Conservation (phyloP, 2,888 invertebrate genomes). For the Dasypolia templi region DNA sequence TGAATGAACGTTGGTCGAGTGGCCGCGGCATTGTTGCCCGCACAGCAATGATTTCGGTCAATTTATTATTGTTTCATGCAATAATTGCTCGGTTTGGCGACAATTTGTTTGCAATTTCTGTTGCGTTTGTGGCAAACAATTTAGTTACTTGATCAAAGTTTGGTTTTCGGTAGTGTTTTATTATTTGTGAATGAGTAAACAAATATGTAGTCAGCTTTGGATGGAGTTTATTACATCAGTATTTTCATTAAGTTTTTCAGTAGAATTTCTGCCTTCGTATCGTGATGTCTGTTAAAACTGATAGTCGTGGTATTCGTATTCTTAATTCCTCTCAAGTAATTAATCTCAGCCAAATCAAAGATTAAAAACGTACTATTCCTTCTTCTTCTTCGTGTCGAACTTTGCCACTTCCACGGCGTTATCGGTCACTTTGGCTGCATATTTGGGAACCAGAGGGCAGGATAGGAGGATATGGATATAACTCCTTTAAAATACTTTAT, state of each 20-base stretch:
- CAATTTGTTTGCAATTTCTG: slow-evolving; percentile 73
- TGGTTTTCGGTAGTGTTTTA: slow-evolving; percentile 43
- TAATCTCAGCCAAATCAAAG: background rate
- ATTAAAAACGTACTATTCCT: no score
- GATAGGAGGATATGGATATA: no score
- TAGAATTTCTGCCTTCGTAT: background rate
- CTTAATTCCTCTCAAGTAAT: background rate
- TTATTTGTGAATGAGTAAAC: slow-evolving; percentile 28
- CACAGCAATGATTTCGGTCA: slow-evolving; percentile 74
- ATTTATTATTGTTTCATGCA: slow-evolving; percentile 81
- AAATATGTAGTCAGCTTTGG: slow-evolving; percentile 11
- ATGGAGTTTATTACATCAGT: background rate
- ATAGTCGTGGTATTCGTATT: background rate
- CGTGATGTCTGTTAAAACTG: no score
- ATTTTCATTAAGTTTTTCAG: background rate
- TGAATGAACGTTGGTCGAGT: slow-evolving; percentile 67
- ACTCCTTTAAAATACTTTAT: background rate
- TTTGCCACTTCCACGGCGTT: no score
- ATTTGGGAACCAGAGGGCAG: no score
- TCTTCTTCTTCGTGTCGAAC: no score
- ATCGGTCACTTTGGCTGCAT: no score
- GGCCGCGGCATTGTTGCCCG: slow-evolving; percentile 40
- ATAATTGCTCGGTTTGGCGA: slow-evolving; percentile 75
- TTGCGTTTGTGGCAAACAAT: slow-evolving; percentile 66
- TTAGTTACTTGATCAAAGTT: slow-evolving; percentile 58